Base-by-base conservation (phyloP, 2,113 vertebrate genomes). In the Egretta garzetta region DNA sequence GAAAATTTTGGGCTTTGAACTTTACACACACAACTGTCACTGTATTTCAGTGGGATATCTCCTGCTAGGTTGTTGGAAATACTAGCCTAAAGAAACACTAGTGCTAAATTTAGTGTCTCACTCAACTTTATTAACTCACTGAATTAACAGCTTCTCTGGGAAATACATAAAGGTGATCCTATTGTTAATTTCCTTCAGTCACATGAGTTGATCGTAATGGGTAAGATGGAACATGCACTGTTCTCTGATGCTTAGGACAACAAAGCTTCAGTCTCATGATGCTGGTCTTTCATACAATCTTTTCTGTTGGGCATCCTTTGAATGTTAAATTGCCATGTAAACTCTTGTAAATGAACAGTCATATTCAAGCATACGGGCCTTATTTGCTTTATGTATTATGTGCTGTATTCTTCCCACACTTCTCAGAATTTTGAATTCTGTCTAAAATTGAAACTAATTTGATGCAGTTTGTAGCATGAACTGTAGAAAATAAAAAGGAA, bases 151-250 rank as follows among this genome's bases (percentile, higher is more conserved):
- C 2, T 37, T 79, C 23, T 50, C 9, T 82, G 64, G 14, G 27
- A 75, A 77, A 35, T 49, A 35, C 35, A n/a, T 67, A 28, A 56
- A 16, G 37, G 20, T 53, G 79, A 45, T 76, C 10, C 50, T 75
- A 8, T 58, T 77, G 13, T 79, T 73, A 43, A 28, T 86, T 21
- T 90, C 37, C 20, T 72, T 62, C 17, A 37, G 27, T 64, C 49
- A n/a, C 1, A 0, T 49, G 52, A 14, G 20, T 62, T 72, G 56
- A 10, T 59, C 0, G 0, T 33, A 30, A 28, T 8, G 33, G 39
- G n/a, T 52, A n/a, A 35, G 39, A 7, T 80, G 49, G 33, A 62
- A 6, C 26, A 37, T 2, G 6, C 35, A 4, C 28, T 71, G 32
- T 58, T 77, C 52, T 41, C 24, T 88, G 32, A 14, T 37, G 41